Conservation (phyloP, 1,140 invertebrate genomes). For the Gonatopus flavifemur region DNA sequence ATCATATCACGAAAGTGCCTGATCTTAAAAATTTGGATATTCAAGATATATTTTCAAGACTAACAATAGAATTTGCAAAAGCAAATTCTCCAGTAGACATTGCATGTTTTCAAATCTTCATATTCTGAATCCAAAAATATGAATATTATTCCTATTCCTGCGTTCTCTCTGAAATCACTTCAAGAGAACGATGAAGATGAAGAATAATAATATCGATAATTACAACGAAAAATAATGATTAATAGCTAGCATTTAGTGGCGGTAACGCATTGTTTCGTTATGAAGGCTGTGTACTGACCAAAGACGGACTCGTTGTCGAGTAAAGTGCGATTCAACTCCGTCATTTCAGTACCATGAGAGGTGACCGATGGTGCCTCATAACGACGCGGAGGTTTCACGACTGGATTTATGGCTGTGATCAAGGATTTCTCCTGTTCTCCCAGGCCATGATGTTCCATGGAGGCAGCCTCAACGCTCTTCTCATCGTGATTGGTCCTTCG, state of each 20-base stretch:
- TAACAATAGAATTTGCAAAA: no score
- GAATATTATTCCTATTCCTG: no score
- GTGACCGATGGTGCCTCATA: conserved; percentile 69
- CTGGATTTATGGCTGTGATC: conserved; percentile 78
- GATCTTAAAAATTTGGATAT: no score
- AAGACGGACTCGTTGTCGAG: conserved; percentile 72
- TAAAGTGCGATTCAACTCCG: conserved; percentile 75
- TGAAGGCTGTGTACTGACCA: conserved; percentile 62
- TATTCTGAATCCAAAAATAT: no score
- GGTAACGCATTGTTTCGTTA: conserved; percentile 45
- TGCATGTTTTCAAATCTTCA: no score
- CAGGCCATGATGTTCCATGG: conserved; percentile 56
- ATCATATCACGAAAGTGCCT: no score
- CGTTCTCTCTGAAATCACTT: no score
- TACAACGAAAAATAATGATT: no score
- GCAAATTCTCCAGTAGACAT: no score
- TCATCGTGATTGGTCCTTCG: conserved; percentile 58
- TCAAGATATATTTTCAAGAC: no score
- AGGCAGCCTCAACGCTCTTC: conserved; percentile 57
- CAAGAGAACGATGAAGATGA: no score
- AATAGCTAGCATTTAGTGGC: conserved; percentile 31
- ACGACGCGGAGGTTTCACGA: conserved; percentile 74
- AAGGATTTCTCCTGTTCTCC: conserved; percentile 77
- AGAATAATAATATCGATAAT: no score
- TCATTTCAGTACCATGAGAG: conserved; percentile 72